These are phyloP conservation scores for Podilymbus podiceps DNA, from an alignment of 2,113 vertebrate species.

Conservation along the genomic window DNA sequence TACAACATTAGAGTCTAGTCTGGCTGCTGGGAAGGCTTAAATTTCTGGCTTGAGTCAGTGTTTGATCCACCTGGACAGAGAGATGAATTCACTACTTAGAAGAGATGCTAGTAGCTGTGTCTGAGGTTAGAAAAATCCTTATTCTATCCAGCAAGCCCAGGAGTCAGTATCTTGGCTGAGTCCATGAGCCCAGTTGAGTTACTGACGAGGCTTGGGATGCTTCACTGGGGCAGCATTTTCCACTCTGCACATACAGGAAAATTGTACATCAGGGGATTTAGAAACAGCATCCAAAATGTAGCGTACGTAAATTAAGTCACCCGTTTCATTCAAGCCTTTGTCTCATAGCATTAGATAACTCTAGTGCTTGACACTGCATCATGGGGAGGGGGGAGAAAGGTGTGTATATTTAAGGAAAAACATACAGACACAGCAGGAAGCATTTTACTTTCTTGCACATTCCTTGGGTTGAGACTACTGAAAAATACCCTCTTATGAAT, in stretches of 20 bases:
- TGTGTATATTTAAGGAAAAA: neutral
- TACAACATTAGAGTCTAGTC: neutral
- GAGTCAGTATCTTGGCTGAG: neutral
- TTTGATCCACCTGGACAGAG: neutral
- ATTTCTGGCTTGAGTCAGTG: neutral
- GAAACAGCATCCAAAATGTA: neutral
- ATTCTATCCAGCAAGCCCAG: neutral
- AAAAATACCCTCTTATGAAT: neutral
- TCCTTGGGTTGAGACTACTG: neutral
- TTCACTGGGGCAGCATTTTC: neutral
- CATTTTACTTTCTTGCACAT: neutral
- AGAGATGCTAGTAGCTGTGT: neutral
- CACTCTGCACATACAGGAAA: neutral
- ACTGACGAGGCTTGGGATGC: neutral
- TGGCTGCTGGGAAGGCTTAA: neutral
- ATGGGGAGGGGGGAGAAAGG: neutral
- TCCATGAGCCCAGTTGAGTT: neutral
- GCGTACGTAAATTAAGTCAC: neutral
- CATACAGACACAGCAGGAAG: neutral
- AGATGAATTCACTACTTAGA: neutral
- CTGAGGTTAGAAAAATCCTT: neutral
- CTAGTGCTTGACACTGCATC: neutral
- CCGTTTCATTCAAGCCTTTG: neutral
- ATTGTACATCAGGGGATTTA: neutral
- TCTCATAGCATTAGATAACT: neutral